These are phyloP conservation scores for Gouania willdenowi DNA, from an alignment of 2,797 vertebrate genomes.

Conservation along the genomic window DNA sequence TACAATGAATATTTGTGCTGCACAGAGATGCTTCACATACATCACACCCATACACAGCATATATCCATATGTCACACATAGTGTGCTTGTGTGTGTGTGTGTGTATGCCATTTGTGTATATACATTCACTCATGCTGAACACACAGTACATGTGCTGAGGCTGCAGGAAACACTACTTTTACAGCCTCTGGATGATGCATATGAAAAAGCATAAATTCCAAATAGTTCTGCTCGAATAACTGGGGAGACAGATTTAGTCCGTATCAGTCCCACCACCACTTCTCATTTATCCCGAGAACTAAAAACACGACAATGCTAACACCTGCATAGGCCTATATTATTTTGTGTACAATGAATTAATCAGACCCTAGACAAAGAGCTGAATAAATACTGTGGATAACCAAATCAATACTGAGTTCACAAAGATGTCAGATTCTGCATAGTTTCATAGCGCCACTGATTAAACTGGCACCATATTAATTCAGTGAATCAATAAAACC, in stretches of 20 bases:
- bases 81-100: background rate
- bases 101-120: background rate
- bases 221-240: constrained; percentile 34
- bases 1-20: constrained; percentile 10
- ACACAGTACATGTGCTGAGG: background rate
- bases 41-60: no score
- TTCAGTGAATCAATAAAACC: constrained; percentile 79
- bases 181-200: constrained; percentile 11
- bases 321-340: constrained; percentile 39
- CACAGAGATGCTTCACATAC: constrained; percentile 3
- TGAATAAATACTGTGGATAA: constrained; percentile 76
- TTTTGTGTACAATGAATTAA: constrained; percentile 69
- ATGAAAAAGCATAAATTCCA: constrained; percentile 8
- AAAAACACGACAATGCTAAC: constrained; percentile 37
- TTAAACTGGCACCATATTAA: constrained; percentile 78
- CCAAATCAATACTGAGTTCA: constrained; percentile 76
- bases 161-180: constrained; percentile 9
- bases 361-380: constrained; percentile 74
- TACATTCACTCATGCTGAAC: constrained; percentile 9
- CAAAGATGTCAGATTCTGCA: constrained; percentile 74
- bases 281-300: constrained; percentile 28
- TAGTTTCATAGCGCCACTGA: constrained; percentile 69
- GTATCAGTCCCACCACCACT: constrained; percentile 54
- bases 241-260: constrained; percentile 36
- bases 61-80: background rate